Percentiles rank a stretch among this genome's conserved stretches.
These are phyloP conservation scores for Phataginus tricuspis DNA, from an alignment of 2,797 vertebrate species.

Conservation along the genomic window DNA sequence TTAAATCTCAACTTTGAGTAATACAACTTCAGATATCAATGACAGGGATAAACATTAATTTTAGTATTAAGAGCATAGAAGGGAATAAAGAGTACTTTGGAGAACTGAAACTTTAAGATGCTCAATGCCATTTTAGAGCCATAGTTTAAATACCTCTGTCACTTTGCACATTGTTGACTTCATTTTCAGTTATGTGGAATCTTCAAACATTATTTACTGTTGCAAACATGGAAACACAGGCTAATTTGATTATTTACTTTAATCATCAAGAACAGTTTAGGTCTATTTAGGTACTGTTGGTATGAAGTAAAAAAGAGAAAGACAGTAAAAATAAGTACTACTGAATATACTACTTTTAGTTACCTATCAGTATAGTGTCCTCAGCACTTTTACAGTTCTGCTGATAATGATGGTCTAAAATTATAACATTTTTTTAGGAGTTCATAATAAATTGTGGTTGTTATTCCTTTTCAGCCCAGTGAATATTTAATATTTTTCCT, in stretches of 20 bases:
- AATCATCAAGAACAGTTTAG: neutral
- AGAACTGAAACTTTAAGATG: neutral
- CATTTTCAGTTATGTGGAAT: neutral
- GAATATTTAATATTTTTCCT: conserved; percentile 9
- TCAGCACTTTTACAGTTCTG: neutral
- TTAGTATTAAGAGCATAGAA: neutral
- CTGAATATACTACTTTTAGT: neutral
- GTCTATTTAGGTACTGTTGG: neutral
- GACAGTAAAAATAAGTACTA: neutral
- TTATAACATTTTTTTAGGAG: neutral
- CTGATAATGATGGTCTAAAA: neutral
- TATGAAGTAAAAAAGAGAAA: neutral
- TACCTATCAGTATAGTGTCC: neutral
- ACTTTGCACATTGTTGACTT: neutral
- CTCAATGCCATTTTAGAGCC: neutral
- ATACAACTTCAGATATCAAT: neutral
- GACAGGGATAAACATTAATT: neutral
- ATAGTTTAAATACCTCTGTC: neutral
- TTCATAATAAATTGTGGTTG: neutral
- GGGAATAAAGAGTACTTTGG: neutral
- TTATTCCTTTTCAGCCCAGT: neutral
- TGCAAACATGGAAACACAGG: neutral
- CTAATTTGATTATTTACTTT: neutral
- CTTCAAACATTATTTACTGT: neutral
- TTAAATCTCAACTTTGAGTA: neutral